phyloP scores from a whole-genome alignment of 2,888 invertebrate genomes.

The Eupithecia dodoneata region DNA sequence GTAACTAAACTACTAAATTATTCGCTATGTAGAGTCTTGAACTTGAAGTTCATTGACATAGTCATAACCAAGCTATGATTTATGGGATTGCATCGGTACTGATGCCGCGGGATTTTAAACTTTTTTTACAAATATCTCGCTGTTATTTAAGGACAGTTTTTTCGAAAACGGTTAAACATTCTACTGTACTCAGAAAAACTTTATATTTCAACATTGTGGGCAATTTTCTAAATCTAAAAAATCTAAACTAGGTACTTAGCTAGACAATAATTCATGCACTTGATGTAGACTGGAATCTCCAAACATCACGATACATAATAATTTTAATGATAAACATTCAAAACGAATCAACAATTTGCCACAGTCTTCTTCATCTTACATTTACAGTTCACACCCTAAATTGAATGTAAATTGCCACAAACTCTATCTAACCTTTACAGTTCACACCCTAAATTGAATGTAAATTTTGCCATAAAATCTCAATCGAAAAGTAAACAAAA shows the following conservation, averaged over 20 bases:
- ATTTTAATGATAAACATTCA: too few species aligned
- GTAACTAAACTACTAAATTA: background rate
- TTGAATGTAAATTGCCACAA: background rate
- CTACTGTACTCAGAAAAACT: background rate
- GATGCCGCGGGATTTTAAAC: background rate
- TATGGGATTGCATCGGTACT: background rate
- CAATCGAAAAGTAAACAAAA: background rate
- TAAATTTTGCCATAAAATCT: background rate
- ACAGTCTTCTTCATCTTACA: too few species aligned
- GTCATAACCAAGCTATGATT: background rate
- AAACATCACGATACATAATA: background rate
- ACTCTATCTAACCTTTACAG: background rate
- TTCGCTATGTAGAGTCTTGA: constrained; percentile 1
- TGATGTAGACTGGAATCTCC: background rate
- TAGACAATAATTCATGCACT: background rate
- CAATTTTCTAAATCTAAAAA: background rate
- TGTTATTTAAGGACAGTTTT: background rate
- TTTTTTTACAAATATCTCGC: background rate
- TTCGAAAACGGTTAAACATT: background rate
- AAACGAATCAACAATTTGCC: too few species aligned
- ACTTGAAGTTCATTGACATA: constrained; percentile 9
- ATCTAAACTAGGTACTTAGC: background rate
- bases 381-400: background rate
- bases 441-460: background rate
- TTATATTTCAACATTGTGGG: background rate